phyloP scores from a whole-genome alignment of 2,113 vertebrate genomes.

The Jaculus jaculus region DNA sequence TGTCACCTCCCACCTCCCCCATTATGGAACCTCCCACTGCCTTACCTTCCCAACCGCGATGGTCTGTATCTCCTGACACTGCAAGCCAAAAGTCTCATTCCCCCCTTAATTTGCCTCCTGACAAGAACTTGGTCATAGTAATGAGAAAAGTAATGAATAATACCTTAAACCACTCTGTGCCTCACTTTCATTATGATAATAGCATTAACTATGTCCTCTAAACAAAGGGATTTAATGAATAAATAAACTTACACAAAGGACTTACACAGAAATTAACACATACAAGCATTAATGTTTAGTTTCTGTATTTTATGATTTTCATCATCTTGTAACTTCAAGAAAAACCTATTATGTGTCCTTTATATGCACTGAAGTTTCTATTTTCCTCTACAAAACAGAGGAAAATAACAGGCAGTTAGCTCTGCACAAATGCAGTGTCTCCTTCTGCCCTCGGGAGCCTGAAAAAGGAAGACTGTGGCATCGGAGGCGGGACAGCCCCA shows the following conservation, averaged over 20 bases:
- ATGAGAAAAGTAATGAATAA: neutral
- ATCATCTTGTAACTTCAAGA: neutral
- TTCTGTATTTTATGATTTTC: constrained; percentile 24
- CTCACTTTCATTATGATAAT: neutral
- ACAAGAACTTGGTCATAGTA: neutral
- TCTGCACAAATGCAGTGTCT: neutral
- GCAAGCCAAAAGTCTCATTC: neutral
- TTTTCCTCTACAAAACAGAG: neutral
- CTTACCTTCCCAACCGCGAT: neutral
- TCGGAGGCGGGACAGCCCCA: neutral
- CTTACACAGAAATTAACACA: neutral
- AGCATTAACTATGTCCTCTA: neutral
- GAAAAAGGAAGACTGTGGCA: neutral
- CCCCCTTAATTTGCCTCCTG: neutral
- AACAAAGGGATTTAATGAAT: neutral
- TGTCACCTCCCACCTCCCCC: neutral
- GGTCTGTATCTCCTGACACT: neutral
- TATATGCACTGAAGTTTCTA: neutral
- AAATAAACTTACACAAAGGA: neutral
- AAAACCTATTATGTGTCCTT: neutral
- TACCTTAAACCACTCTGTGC: neutral
- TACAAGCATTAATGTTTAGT: neutral
- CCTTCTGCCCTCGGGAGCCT: neutral
- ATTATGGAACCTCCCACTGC: neutral
- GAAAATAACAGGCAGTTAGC: neutral